These are phyloP conservation scores for Notoglanidium macrostoma DNA, from an alignment of 2,797 vertebrate genomes.

Conservation along the genomic window DNA sequence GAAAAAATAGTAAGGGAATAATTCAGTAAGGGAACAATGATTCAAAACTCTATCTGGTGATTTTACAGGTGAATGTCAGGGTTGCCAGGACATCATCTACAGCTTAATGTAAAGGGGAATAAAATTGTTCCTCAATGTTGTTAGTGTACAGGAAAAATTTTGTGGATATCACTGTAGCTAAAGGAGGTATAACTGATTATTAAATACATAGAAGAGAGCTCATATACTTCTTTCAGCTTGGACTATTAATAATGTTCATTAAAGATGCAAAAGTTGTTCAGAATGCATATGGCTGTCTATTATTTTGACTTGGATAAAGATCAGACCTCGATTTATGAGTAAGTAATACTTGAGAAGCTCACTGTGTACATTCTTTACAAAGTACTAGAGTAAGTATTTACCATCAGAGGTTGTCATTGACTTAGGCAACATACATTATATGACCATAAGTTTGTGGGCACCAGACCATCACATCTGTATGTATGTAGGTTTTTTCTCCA, in stretches of 20 bases:
- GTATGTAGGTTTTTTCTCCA: too few relatives aligned
- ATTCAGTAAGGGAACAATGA: background rate
- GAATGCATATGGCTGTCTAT: too few relatives aligned
- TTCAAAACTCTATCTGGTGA: background rate
- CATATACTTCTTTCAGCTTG: too few relatives aligned
- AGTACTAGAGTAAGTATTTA: background rate
- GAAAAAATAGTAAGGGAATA: background rate
- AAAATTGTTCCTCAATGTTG: too few relatives aligned
- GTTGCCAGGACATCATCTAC: too few relatives aligned
- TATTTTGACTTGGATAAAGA: too few relatives aligned
- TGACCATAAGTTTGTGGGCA: background rate
- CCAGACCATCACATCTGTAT: too few relatives aligned
- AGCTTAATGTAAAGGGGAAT: background rate
- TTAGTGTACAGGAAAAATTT: too few relatives aligned
- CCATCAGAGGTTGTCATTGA: background rate
- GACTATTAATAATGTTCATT: background rate
- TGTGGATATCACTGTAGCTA: background rate
- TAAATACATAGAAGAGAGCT: too few relatives aligned
- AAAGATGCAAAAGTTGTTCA: background rate
- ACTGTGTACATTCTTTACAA: background rate
- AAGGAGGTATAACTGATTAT: too few relatives aligned
- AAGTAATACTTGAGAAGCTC: background rate
- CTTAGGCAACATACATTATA: background rate
- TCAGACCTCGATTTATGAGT: too few relatives aligned
- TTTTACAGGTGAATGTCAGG: background rate